Evolutionary conservation across 1,140 invertebrate species (phyloP), one percentile per base, ranked within the genome.

Genomic region (Trachelipus rathkii): DNA sequence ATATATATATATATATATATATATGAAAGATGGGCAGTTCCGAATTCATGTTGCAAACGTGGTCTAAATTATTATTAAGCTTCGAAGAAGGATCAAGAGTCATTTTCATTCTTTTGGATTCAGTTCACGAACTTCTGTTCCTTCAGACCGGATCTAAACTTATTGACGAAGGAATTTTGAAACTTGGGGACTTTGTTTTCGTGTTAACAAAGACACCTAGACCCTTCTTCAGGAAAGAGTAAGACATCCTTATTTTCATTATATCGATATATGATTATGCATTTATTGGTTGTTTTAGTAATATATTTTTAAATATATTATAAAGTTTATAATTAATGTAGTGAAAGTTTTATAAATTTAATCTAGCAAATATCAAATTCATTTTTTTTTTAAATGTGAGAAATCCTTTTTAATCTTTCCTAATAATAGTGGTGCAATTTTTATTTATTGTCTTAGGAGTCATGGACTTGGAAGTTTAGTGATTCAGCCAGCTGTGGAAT

Each of bases 391-490:
- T n/a, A n/a, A n/a, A n/a, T n/a, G n/a, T n/a, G n/a, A n/a, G n/a
- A n/a, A n/a, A n/a, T n/a, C n/a, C n/a, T n/a, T n/a, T n/a, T n/a
- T n/a, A n/a, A n/a, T n/a, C n/a, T n/a, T n/a, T n/a, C n/a, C n/a
- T n/a, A n/a, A n/a, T n/a, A n/a, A n/a, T n/a, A n/a, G n/a, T n/a
- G n/a, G n/a, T n/a, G n/a, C n/a, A n/a, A n/a, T n/a, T n/a, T n/a
- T n/a, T n/a, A n/a, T n/a, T n/a, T n/a, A n/a, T n/a, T n/a, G n/a
- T n/a, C n/a, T n/a, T 68, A 82, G 83, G 33, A 76, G 77, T 33
- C 75, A 81, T 50, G 78, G 77, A 0, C 15, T 83, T n/a, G 83
- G 82, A 8, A 80, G 80, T 6, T 53, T 84, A 4, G 80, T 82
- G 43, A 71, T 84, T 33, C 79, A 81, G 44, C 79, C 81, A 10